Evolutionary conservation across 1,140 invertebrate genomes (phyloP).

Genomic region (Dolichoris vasculosae): DNA sequence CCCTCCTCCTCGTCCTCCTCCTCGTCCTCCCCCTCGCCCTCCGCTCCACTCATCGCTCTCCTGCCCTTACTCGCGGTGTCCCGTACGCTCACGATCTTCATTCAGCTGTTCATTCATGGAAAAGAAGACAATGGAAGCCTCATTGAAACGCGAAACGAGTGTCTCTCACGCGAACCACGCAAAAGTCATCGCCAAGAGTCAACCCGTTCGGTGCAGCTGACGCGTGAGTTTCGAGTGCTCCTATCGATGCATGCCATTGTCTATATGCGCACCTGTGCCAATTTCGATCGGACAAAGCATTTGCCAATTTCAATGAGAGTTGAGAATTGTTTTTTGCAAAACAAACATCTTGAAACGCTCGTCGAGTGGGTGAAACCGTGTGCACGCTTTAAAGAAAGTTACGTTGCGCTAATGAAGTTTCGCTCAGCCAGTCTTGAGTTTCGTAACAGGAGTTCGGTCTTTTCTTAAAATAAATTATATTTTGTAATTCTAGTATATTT

Average conservation of each 20-base stretch:
- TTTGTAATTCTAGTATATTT: neutral
- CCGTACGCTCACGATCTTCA: neutral
- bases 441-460: too few relatives aligned
- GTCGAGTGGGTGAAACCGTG: neutral
- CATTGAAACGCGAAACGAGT: conserved; percentile 11
- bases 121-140: conserved; percentile 13
- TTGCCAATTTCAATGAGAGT: neutral
- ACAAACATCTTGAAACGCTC: neutral
- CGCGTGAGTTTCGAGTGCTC: neutral
- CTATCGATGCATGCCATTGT: neutral
- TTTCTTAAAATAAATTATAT: neutral
- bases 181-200: conserved; percentile 20
- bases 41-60: too few relatives aligned
- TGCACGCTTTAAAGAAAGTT: neutral
- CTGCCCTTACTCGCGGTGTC: neutral
- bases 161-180: conserved; percentile 5
- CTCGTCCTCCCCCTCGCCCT: too few relatives aligned
- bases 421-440: too few relatives aligned
- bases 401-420: neutral
- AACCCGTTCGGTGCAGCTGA: conserved; percentile 16
- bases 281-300: neutral
- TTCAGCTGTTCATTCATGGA: neutral
- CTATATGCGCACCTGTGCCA: neutral
- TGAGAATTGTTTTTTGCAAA: conserved; percentile 3
- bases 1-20: neutral